These are phyloP conservation scores for Choristoneura rosaceana DNA, from an alignment of 2,888 invertebrate genomes.

Conservation along the genomic window DNA sequence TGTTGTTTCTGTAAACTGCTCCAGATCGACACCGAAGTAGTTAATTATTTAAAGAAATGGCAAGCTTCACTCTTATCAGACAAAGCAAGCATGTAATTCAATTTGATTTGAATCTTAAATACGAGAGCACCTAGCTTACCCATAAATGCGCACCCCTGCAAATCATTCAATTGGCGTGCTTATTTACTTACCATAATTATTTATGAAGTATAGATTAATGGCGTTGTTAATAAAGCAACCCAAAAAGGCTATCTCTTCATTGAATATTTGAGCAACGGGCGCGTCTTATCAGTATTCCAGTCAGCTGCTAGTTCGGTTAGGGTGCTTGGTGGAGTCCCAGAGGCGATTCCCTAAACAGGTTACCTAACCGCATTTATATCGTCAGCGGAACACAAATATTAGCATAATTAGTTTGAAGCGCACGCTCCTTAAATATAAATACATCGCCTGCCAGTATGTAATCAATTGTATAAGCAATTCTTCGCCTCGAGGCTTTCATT, in stretches of 20 bases:
- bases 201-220: slow-evolving; percentile 54
- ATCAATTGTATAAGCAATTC: slow-evolving; percentile 54
- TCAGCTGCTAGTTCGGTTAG: slow-evolving; percentile 76
- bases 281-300: slow-evolving; percentile 73
- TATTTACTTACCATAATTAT: slow-evolving; percentile 41
- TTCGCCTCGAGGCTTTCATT: slow-evolving; percentile 45
- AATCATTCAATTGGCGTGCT: slow-evolving; percentile 28
- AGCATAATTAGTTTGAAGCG: slow-evolving; percentile 74
- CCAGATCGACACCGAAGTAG: too few species aligned
- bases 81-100: not conserved
- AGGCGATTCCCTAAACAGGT: slow-evolving; percentile 80
- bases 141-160: not conserved
- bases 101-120: not conserved
- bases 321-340: slow-evolving; percentile 69
- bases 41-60: too few species aligned
- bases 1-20: too few species aligned
- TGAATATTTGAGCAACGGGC: slow-evolving; percentile 65
- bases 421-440: slow-evolving; percentile 64
- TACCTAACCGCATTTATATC: slow-evolving; percentile 80
- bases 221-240: slow-evolving; percentile 61
- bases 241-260: slow-evolving; percentile 65
- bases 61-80: not conserved
- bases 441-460: slow-evolving; percentile 48
- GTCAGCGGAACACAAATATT: slow-evolving; percentile 75
- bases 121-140: not conserved